Base-by-base conservation (phyloP, 2,113 vertebrate species). In the Hemiprocne comata region DNA sequence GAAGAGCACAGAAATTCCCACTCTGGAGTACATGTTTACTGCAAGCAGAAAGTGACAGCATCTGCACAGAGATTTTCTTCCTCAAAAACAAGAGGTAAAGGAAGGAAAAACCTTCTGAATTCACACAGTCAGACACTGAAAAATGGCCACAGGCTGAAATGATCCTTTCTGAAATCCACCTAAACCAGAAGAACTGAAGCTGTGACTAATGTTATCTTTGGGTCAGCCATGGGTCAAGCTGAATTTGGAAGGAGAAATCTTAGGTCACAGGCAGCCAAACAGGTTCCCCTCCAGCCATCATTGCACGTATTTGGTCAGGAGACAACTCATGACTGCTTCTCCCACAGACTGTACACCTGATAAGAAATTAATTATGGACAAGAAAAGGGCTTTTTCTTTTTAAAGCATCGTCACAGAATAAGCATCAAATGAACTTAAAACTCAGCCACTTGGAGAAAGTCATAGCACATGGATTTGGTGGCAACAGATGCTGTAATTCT, bases 1-100 rank as follows among this genome's bases (percentile, higher is more conserved):
- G 83, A 83, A n/a, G 10, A 87, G 76, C 91, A 88, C 65, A 92
- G 92, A 92, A 88, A 67, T 54, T n/a, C 42, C 81, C 50, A 38
- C 25, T 89, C 9, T 18, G 87, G 5, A 57, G 76, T 71, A 62
- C 33, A 53, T 64, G 64, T 79, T 67, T 87, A 21, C 71, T 54
- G 38, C 46, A 57, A 34, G 29, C 21, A 91, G 46, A 53, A 82
- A 87, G 17, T 6, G 13, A n/a, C 25, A 91, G 6, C 62, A 17
- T 33, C 65, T 67, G 19, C 66, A 26, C 42, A 73, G 73, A 82
- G 14, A 81, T 38, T 58, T 70, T 12, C 40, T 76, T 80, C 46
- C 60, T 95, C 54, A 6, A 65, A 89, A 83, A 82, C 26, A 88
- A 57, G 15, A 24, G 8, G 3, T 7, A 46, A 57, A 79, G 18